Evolutionary conservation across 2,113 vertebrate genomes (phyloP).

Genomic region (Austrofundulus limnaeus): DNA sequence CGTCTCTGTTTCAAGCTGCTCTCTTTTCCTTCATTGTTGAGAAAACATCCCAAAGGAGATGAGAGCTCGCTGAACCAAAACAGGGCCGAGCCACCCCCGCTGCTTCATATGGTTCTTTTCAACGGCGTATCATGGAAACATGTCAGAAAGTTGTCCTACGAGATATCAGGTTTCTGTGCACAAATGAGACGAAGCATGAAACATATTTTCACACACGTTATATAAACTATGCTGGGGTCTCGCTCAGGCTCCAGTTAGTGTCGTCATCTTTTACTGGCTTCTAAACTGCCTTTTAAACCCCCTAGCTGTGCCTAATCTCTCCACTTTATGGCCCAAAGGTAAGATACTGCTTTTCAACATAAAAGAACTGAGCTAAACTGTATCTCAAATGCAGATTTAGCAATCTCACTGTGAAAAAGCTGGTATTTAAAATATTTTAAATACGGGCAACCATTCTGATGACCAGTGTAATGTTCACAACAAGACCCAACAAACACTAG

Average conservation of each 20-base stretch:
- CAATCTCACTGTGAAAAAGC: no score
- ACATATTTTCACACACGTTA: conserved; percentile 12
- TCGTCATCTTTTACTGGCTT: not conserved
- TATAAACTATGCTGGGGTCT: not conserved
- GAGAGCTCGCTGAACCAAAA: conserved; percentile 50
- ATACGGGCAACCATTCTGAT: no score
- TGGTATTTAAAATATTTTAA: no score
- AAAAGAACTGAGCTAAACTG: no score
- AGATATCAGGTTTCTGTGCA: not conserved
- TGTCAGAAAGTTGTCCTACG: conserved; percentile 29
- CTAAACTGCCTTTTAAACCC: not conserved
- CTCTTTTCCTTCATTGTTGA: conserved; percentile 52
- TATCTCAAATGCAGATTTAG: no score
- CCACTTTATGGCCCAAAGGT: conserved; percentile 1
- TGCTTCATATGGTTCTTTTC: conserved; percentile 59
- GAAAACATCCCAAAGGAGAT: conserved; percentile 66
- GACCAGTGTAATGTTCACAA: not conserved
- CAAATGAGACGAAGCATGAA: conserved; percentile 5
- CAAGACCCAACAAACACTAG: conserved; percentile 40
- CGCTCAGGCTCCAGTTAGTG: not conserved
- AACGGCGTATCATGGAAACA: conserved; percentile 22
- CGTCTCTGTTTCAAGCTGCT: conserved; percentile 63
- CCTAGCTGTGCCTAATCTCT: not conserved
- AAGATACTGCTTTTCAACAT: no score
- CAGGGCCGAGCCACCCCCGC: conserved; percentile 32